Percentiles rank a stretch among this genome's conserved stretches.
Conservation (phyloP, 2,888 invertebrate species). For the Thymelicus lineola region DNA sequence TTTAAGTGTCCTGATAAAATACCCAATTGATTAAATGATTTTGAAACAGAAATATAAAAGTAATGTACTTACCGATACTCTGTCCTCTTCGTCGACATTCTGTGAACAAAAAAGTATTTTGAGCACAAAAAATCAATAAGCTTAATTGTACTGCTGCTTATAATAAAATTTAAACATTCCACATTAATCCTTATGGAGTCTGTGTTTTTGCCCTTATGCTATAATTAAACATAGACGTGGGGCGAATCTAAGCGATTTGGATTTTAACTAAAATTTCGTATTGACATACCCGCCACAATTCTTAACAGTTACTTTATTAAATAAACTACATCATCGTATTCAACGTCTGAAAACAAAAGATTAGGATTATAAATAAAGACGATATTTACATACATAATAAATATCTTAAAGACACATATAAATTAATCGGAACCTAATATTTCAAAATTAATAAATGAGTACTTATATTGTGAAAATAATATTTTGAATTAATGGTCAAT, state of each 20-base stretch:
- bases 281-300: conserved; percentile 38
- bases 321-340: conserved; percentile 50
- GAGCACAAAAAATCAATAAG: not conserved
- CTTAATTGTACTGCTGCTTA: too few species aligned
- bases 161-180: too few species aligned
- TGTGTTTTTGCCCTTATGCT: too few species aligned
- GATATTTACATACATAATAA: conserved; percentile 85
- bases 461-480: conserved; percentile 86
- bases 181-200: too few species aligned
- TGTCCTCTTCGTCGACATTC: conserved; percentile 90
- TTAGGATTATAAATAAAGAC: conserved; percentile 81
- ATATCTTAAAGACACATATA: conserved; percentile 85
- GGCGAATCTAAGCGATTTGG: conserved; percentile 4
- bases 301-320: conserved; percentile 46
- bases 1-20: too few species aligned
- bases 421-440: conserved; percentile 86
- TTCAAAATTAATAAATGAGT: conserved; percentile 86
- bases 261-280: conserved; percentile 10
- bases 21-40: too few species aligned
- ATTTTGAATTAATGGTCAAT: conserved; percentile 86
- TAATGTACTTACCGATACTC: conserved; percentile 89
- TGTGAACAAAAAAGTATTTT: conserved; percentile 76
- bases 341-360: conserved; percentile 75
- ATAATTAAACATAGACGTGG: too few species aligned
- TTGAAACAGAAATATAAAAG: not conserved